Percentiles rank a stretch among this genome's conserved stretches.
Conservation (phyloP, 2,113 vertebrate species). For the Taxidea taxus region DNA sequence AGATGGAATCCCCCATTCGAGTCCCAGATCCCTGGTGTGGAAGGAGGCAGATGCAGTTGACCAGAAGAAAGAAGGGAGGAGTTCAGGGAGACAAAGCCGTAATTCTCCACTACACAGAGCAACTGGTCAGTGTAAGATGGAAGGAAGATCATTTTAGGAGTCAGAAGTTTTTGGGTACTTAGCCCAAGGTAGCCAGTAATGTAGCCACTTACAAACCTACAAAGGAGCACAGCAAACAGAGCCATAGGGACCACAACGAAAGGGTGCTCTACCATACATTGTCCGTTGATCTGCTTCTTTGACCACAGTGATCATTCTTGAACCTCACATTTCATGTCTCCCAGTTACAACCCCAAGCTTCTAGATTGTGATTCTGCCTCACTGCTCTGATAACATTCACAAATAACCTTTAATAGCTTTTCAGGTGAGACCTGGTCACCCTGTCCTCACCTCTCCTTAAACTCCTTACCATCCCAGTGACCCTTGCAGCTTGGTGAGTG, state of each 20-base stretch:
- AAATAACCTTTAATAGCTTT: not conserved
- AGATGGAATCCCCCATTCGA: not conserved
- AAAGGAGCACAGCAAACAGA: not conserved
- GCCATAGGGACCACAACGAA: not conserved
- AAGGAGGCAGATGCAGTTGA: not conserved
- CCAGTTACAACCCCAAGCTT: not conserved
- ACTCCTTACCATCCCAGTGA: not conserved
- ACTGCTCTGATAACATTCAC: not conserved
- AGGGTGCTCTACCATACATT: not conserved
- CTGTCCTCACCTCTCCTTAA: not conserved
- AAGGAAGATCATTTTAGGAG: not conserved
- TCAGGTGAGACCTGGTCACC: not conserved
- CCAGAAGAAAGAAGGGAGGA: not conserved
- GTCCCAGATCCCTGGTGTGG: not conserved
- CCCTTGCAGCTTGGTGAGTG: not conserved
- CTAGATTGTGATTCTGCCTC: not conserved
- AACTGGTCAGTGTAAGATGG: not conserved
- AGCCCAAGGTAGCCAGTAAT: not conserved
- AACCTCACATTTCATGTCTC: not conserved
- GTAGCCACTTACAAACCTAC: not conserved
- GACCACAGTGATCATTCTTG: not conserved
- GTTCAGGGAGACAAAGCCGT: not conserved
- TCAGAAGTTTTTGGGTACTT: not conserved
- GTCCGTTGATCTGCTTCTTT: not conserved
- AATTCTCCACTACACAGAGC: not conserved